phyloP scores from a whole-genome alignment of 2,888 invertebrate genomes.

The Tyria jacobaeae region DNA sequence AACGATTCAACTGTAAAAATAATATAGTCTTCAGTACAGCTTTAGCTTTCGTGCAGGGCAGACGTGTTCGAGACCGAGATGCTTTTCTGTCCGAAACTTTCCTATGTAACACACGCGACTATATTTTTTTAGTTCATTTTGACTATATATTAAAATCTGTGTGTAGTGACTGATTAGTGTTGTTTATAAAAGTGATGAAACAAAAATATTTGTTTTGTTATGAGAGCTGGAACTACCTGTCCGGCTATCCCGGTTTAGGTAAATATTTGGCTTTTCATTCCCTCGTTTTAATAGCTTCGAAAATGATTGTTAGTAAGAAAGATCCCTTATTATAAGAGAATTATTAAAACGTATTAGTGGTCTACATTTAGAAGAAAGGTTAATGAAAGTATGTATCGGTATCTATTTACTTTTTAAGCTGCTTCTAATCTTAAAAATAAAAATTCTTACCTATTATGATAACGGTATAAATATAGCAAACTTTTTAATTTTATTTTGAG shows the following conservation, averaged over 20 bases:
- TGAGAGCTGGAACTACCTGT: constrained; percentile 51
- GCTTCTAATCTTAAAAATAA: no score
- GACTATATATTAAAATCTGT: constrained; percentile 40
- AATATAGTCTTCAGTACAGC: constrained; percentile 65
- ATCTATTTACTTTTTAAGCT: no score
- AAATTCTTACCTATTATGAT: no score
- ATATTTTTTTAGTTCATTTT: constrained; percentile 34
- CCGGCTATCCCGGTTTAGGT: constrained; percentile 67
- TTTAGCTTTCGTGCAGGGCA: constrained; percentile 70
- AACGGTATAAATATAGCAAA: no score
- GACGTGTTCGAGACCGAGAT: constrained; percentile 57
- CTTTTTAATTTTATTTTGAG: no score
- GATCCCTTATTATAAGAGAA: neutral
- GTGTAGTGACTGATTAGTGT: constrained; percentile 51
- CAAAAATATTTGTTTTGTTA: constrained; percentile 46
- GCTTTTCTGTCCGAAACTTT: constrained; percentile 71
- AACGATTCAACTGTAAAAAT: constrained; percentile 44
- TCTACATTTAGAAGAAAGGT: no score
- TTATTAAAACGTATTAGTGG: no score
- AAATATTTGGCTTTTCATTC: constrained; percentile 49
- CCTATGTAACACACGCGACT: constrained; percentile 40
- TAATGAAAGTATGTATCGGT: no score
- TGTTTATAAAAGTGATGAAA: constrained; percentile 47
- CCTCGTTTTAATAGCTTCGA: neutral
- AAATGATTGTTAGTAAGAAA: neutral